Percentiles rank a stretch among this genome's conserved stretches.
Evolutionary conservation across 2,113 vertebrate genomes (phyloP).

Genomic region (Colaptes auratus): DNA sequence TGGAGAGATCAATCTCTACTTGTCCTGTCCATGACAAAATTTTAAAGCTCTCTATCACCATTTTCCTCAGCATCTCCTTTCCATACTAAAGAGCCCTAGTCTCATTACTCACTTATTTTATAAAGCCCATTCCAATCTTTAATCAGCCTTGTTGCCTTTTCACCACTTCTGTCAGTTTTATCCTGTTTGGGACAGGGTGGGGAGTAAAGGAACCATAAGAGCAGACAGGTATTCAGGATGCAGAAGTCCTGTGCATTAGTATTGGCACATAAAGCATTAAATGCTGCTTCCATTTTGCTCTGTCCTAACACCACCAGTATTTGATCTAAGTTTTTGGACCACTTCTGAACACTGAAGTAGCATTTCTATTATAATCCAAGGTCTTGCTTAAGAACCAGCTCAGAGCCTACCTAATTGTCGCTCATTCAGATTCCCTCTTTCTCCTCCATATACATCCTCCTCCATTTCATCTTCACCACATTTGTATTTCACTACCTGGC

Average conservation of each 20-base stretch:
- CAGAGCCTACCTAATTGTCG: background rate
- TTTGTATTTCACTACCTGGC: background rate
- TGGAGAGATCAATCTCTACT: background rate
- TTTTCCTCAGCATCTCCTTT: background rate
- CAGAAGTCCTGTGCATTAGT: background rate
- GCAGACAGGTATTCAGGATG: background rate
- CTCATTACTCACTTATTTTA: background rate
- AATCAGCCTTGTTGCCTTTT: background rate
- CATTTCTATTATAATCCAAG: background rate
- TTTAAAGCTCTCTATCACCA: background rate
- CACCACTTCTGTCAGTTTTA: background rate
- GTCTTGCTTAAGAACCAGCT: background rate
- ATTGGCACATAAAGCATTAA: background rate
- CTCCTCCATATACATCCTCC: background rate
- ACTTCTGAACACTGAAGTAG: background rate
- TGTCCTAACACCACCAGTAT: background rate
- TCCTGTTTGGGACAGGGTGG: background rate
- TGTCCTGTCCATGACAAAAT: fast-evolving
- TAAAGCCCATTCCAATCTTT: background rate
- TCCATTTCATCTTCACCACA: background rate
- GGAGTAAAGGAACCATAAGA: background rate
- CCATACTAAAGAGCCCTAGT: background rate
- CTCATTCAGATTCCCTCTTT: background rate
- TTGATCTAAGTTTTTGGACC: background rate
- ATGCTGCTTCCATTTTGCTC: background rate